These are phyloP conservation scores for Drosophila azteca DNA, from an alignment of 1,140 invertebrate species.

Conservation along the genomic window DNA sequence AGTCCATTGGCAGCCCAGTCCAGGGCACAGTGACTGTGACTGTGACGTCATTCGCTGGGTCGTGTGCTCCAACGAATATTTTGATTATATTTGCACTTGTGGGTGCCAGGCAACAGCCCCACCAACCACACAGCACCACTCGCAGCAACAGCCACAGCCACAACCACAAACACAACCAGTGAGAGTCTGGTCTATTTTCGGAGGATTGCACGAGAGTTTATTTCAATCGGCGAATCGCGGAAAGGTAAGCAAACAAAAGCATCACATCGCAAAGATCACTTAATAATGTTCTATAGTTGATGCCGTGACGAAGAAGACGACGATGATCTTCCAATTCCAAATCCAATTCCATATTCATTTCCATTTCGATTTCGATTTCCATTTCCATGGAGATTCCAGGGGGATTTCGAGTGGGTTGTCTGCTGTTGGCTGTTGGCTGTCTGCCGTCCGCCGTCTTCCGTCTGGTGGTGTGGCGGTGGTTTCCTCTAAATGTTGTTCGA, in stretches of 20 bases:
- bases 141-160: constrained; percentile 8
- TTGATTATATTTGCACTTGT: constrained; percentile 38
- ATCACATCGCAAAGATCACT: constrained; percentile 43
- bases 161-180: not conserved
- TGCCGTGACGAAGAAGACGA: constrained; percentile 52
- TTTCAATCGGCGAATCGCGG: constrained; percentile 22
- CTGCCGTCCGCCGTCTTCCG: not conserved
- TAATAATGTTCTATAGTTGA: constrained; percentile 72
- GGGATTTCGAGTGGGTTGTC: constrained; percentile 12
- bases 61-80: constrained; percentile 42
- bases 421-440: not conserved
- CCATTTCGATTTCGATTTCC: too few species aligned
- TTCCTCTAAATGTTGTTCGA: constrained; percentile 35
- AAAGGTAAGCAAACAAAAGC: constrained; percentile 64
- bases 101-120: constrained; percentile 24
- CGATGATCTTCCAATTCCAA: not conserved
- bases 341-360: too few species aligned
- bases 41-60: constrained; percentile 49
- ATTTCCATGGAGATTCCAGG: constrained; percentile 3
- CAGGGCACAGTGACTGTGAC: constrained; percentile 1
- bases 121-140: not conserved
- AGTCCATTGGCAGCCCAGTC: not conserved
- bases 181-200: constrained; percentile 52
- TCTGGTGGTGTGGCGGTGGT: constrained; percentile 8
- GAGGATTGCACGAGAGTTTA: constrained; percentile 70